Base-by-base conservation (phyloP, 2,113 vertebrate genomes). In the Xenopus laevis region DNA sequence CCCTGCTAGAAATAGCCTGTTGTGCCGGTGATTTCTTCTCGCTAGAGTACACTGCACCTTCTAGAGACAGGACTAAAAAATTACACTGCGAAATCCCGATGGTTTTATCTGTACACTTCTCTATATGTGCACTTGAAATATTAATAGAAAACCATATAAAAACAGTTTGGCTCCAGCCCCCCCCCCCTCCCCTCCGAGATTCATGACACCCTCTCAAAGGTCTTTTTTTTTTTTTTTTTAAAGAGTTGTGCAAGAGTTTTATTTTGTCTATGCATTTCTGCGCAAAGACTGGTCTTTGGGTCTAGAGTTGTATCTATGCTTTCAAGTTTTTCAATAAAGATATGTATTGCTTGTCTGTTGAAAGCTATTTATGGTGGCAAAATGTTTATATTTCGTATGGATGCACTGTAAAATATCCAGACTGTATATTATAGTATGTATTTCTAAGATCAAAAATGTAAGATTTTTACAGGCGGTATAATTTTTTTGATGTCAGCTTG, bases 401-500 rank as follows among this genome's bases (percentile, higher is more conserved):
- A 84, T 87, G 86, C 84, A 83, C 88, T 89, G 86, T 87, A 88
- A 83, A 89, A 78, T 65, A 79, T 77, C 12, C 15, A 12, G 79
- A 66, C 72, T 87, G 83, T 88, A 86, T 74, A 82, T 66, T 85
- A 84, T 69, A 40, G 76, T 3, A 79, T 82, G 87, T 90, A 89
- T 82, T 88, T 87, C 81, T 63, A 79, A 81, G 69, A 73, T 75
- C 79, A 77, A 72, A 71, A 81, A 81, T 40, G 68, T 84, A 82
- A 78, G 81, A 84, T 86, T 88, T 91, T 87, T 90, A 88, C 84
- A 87, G 76, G 70, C 80, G 79, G 82, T 86, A 83, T 82, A 84
- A 79, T 91, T 27, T 27, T 50, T 91, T 91, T 89, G 84, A 85
- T 83, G 88, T 89, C 85, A 84, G 83, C 74, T 88, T 83, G 84